Percentiles rank a stretch among this genome's conserved stretches.
These are phyloP conservation scores for Sthenelais limicola DNA, from an alignment of 2,888 invertebrate genomes.

Conservation along the genomic window DNA sequence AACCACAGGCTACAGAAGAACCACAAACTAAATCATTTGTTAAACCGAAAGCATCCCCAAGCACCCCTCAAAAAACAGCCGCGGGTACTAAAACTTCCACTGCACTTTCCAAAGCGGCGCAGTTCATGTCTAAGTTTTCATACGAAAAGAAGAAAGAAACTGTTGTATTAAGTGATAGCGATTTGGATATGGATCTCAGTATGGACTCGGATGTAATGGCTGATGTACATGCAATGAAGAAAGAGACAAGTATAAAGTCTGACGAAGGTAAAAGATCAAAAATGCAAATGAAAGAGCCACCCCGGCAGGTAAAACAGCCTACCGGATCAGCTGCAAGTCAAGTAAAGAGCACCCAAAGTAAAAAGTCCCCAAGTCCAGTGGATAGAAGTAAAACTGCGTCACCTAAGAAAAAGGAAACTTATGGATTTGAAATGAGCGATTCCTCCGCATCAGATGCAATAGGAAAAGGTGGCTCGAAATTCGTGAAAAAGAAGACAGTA, in stretches of 20 bases:
- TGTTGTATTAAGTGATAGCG: slow-evolving; percentile 48
- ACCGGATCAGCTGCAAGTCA: not conserved
- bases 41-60: slow-evolving; percentile 1
- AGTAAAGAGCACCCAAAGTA: not conserved
- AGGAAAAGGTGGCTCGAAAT: slow-evolving; percentile 44
- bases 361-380: not conserved
- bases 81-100: slow-evolving; percentile 2
- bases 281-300: not conserved
- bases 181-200: slow-evolving; percentile 48
- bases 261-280: not conserved
- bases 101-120: slow-evolving; percentile 33
- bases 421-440: not conserved
- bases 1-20: slow-evolving; percentile 10
- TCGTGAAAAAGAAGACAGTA: slow-evolving; percentile 46
- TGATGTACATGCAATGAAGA: slow-evolving; percentile 43
- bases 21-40: not conserved
- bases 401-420: not conserved
- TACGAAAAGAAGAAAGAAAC: not conserved
- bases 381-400: slow-evolving; percentile 22
- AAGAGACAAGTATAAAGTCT: not conserved
- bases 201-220: slow-evolving; percentile 49
- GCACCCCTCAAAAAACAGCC: not conserved
- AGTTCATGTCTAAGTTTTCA: slow-evolving; percentile 19
- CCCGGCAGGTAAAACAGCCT: not conserved
- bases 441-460: slow-evolving; percentile 17